Percentiles rank a stretch among this genome's conserved stretches.
Evolutionary conservation across 2,888 invertebrate species (phyloP).

Genomic region (Tetragonisca angustula): DNA sequence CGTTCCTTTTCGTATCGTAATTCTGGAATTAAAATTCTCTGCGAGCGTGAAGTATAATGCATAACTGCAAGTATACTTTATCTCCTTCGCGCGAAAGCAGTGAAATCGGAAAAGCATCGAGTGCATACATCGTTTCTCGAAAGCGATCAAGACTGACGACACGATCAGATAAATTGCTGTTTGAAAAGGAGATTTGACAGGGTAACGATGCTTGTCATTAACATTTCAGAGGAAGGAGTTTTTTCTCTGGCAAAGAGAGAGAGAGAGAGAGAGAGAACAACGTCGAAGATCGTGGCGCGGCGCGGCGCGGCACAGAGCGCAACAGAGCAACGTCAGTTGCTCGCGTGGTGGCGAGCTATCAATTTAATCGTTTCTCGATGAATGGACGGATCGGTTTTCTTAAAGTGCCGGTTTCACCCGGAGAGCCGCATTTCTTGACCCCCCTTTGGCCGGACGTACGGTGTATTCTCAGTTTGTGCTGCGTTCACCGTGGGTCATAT

Average conservation of each 20-base stretch:
- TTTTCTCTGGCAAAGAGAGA: not conserved
- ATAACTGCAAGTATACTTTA: not conserved
- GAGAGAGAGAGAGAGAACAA: not conserved
- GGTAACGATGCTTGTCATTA: slow-evolving; percentile 17
- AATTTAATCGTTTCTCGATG: slow-evolving; percentile 72
- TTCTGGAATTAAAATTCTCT: too few species aligned
- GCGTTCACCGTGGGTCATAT: slow-evolving; percentile 68
- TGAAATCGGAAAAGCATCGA: not conserved
- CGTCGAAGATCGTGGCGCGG: not conserved
- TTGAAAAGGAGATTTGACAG: not conserved
- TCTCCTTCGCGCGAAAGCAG: not conserved
- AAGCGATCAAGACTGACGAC: not conserved
- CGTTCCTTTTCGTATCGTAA: not conserved
- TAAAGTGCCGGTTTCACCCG: slow-evolving; percentile 73
- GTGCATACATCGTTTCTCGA: not conserved
- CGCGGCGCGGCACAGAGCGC: too few species aligned
- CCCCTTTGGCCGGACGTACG: not conserved
- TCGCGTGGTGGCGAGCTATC: slow-evolving; percentile 72
- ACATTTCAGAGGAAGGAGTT: slow-evolving; percentile 10
- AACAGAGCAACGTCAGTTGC: slow-evolving; percentile 20
- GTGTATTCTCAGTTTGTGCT: slow-evolving; percentile 35
- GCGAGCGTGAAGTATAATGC: not conserved
- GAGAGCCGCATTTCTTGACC: slow-evolving; percentile 45
- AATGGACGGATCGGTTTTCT: slow-evolving; percentile 78
- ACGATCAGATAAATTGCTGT: slow-evolving; percentile 5